Conservation (phyloP, 2,797 vertebrate species). For the Heteromormyrus szaboi region DNA sequence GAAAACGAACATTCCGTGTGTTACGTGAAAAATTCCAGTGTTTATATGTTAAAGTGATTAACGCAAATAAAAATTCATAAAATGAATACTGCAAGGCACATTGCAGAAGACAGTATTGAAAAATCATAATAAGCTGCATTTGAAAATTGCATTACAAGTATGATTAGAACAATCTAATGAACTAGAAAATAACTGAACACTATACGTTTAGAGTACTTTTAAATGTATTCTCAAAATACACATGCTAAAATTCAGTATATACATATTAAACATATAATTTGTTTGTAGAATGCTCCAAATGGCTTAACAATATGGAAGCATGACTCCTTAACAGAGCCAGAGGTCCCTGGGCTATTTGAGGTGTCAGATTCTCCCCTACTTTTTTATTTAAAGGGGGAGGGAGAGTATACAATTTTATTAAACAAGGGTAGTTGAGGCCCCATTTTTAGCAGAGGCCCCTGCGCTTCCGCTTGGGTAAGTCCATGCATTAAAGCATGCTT, state of each 20-base stretch:
- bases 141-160: background rate
- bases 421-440: background rate
- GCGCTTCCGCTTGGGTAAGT: background rate
- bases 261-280: background rate
- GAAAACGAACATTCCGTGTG: background rate
- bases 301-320: background rate
- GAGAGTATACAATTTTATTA: background rate
- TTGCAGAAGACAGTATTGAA: background rate
- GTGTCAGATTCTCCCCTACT: background rate
- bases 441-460: background rate
- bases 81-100: background rate
- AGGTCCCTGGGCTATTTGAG: background rate
- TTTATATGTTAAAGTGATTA: background rate
- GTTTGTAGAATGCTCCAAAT: background rate
- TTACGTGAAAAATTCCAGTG: background rate
- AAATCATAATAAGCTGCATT: background rate
- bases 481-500: background rate
- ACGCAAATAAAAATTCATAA: background rate
- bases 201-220: background rate
- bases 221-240: background rate
- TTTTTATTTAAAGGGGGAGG: background rate
- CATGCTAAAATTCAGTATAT: background rate
- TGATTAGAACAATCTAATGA: background rate
- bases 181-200: background rate
- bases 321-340: background rate